Base-by-base conservation (phyloP, 2,113 vertebrate genomes). In the Gymnobelideus leadbeateri region DNA sequence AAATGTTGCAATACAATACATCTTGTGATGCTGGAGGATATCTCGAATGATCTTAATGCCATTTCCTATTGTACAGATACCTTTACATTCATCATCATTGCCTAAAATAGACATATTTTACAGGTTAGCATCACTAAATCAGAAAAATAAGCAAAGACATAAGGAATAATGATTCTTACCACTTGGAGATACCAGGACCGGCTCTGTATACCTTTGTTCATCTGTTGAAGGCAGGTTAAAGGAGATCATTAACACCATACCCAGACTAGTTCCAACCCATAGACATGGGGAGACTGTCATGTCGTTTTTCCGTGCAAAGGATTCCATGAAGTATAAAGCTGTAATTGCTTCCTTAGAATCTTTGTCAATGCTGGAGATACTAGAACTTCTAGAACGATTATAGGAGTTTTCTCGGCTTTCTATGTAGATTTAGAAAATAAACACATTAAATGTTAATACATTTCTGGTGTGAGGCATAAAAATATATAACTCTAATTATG, bases 331-430 rank as follows among this genome's bases (percentile, higher is more conserved):
- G 97, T 99, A 99, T 96, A 99, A 95, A 19, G 99, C 99, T 91
- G 99, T 99, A 95, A 99, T 98, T 0, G 99, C 99, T 98, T 99
- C 99, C 97, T 99, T 99, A 3, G 99, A 99, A 97, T 99, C 99
- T 93, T 99, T 99, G 98, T 99, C 99, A 37, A 99, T 99, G 94
- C 99, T 99, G 98, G 99, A 99, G 96, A 99, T 99, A 0, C 99
- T 99, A 98, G 99, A 99, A 96, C 99, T 99, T 97, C 99, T 99
- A 0, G 99, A 99, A 93, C 99, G 99, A 98, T 98, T 99, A 98
- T 99, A 99, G 95, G 99, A 99, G 98, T 99, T 99, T 95, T 99
- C 99, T 89, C 99, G 99, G 49, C 99, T 99, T 98, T 99, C 99
- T 99, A 94, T 91, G 91, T 51, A 95, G 68, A 93, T 97, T 95